These are phyloP conservation scores for Eurystomus glaucurus DNA, from an alignment of 2,797 vertebrate genomes.

Conservation along the genomic window DNA sequence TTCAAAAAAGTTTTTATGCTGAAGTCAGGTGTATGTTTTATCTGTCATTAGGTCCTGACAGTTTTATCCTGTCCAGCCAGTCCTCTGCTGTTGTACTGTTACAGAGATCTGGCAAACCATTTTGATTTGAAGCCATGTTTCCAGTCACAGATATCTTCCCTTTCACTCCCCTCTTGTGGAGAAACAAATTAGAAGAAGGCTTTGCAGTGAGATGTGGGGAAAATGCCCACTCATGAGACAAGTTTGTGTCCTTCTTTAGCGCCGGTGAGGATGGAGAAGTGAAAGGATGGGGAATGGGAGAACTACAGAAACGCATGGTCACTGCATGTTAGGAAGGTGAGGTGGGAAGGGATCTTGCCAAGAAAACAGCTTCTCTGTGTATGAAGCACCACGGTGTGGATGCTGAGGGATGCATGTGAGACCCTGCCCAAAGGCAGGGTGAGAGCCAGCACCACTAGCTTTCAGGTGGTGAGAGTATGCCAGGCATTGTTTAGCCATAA, in stretches of 20 bases:
- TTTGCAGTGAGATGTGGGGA: background rate
- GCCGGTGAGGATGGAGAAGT: background rate
- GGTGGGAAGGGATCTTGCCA: background rate
- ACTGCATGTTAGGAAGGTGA: background rate
- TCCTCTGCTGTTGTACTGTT: background rate
- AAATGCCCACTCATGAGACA: accelerated
- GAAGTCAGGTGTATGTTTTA: background rate
- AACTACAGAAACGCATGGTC: background rate
- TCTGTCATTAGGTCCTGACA: background rate
- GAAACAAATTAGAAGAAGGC: background rate
- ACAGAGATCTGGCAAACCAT: background rate
- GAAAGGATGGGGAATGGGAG: background rate
- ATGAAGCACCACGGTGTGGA: background rate
- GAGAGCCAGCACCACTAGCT: background rate
- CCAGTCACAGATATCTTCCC: background rate
- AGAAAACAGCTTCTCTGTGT: background rate
- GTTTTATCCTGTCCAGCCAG: background rate
- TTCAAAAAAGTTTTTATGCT: background rate
- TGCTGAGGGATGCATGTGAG: background rate
- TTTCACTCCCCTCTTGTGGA: background rate
- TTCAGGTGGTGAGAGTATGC: background rate
- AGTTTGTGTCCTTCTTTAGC: background rate
- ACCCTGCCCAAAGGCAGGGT: background rate
- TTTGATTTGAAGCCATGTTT: background rate
- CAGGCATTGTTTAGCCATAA: background rate